Base-by-base conservation (phyloP, 2,888 invertebrate genomes). In the Trichacis sp. region DNA sequence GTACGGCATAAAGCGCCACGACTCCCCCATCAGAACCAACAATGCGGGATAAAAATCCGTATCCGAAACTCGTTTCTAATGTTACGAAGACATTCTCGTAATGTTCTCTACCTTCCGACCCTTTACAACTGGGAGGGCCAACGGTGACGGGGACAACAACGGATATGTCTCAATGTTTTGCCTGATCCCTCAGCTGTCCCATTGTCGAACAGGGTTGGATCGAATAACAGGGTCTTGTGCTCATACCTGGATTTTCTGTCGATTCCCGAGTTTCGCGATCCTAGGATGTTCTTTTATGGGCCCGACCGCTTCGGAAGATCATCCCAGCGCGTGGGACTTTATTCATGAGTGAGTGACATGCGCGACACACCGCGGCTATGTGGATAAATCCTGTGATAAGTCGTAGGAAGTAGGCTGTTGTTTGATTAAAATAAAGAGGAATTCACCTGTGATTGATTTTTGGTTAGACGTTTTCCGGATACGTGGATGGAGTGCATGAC, bases 141-240 rank as follows among this genome's bases (percentile, higher is more conserved):
- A 60, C 69, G 69, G 73, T 78, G 81, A 80, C 80, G 78, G 74
- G 72, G 73, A 71, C 78, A 80, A 81, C 81, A 78, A 79, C 60
- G 76, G 77, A 77, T 75, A 79, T 75, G 82, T 83, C 83, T 82
- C 80, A 83, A 83, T 82, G 82, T 82, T 83, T 83, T 82, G 80
- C 76, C 73, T 70, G 75, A 70, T 77, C 80, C 75, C 79, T 82
- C 83, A 83, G 83, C 83, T 82, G 83, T 75, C 76, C 77, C 74
- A 79, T 82, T 82, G 80, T 81, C 73, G 72, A 83, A 79, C 81
- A 82, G 74, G 76, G 67, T 51, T 71, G 73, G 73, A 64, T 81
- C 81, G 69, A 76, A 81, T 81, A 60, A 63, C 70, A 62, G 64
- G 67, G 64, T 67, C 29, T 38, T 11, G 30, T 45, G 14, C 30